Base-by-base conservation (phyloP, 2,888 invertebrate species). In the Sarcophaga caerulescens region DNA sequence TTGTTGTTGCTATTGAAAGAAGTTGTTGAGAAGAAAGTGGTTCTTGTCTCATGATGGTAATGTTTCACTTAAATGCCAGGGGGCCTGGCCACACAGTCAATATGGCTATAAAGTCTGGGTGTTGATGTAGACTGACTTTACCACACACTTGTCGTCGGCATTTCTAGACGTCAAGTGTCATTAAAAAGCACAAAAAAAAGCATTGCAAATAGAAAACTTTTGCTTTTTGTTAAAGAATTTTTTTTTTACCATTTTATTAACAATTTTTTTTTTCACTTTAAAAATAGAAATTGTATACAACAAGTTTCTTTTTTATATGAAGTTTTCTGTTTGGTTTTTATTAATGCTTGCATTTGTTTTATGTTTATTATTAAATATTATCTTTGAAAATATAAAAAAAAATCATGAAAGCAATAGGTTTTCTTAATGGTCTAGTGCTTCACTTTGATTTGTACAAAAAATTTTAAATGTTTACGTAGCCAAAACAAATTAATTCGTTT, bases 351-450 rank as follows among this genome's bases (percentile, higher is more conserved):
- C 0, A 35, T 1, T 35, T 8, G 3, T 25, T 35, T 35, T 35
- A 35, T 35, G 6, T 35, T 35, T 35, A 10, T 35, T 8, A 35
- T 35, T 35, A 35, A 35, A 35, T 10, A 35, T 35, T 35, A 35
- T 35, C 35, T 35, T 35, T 35, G 35, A 8, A 35, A 1, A 10
- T 10, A 35, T 3, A 8, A 35, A 35, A 35, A 8, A 35, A 35
- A 35, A 35, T 8, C 35, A 35, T 3, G 1, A 35, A 35, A 35
- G 10, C 35, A 35, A 35, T 35, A 35, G 35, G 35, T 63, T 57
- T 10, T 3, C 47, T 76, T 76, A 82, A 82, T 82, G 81, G 81
- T 82, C 81, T 82, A 82, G 70, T 82, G 76, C 63, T 82, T 82
- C 76, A 59, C 63, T 76, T 76, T 76, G 81, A 70, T 71, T 77